Base-by-base conservation (phyloP, 2,113 vertebrate genomes). In the Galbula dea region DNA sequence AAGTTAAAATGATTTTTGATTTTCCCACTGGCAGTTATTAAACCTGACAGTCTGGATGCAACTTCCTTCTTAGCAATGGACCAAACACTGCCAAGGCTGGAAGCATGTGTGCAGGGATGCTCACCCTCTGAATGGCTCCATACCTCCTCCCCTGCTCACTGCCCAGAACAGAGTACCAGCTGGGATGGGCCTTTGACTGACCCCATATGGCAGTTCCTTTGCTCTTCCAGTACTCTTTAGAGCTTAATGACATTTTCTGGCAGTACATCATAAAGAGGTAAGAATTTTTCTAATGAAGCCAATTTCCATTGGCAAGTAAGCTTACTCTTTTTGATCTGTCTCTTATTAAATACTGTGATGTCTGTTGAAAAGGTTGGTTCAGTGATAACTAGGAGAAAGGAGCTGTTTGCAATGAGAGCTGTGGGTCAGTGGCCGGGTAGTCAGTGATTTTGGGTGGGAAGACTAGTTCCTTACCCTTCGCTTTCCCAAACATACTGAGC, bases 1-100 rank as follows among this genome's bases (percentile, higher is more conserved):
- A 94, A 89, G 45, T 39, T 80, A 77, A 91, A 91, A 51, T 66
- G 14, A 45, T 51, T 77, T 89, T 63, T 36, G 14, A 15, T 62
- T 79, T 34, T n/a, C 37, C 54, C 21, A 6, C 12, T 73, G 67
- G 36, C 59, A 79, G 29, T 79, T 80, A 57, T 85, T 83, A 88
- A 89, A 52, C 74, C n/a, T 65, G 66, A 20, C 58, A 63, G 23
- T 46, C 69, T 46, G 43, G 46, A n/a, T 68, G 36, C 45, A 72
- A 2, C 22, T 86, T 80, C 68, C 22, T 16, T 34, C 59, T 37
- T 77, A 59, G 68, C 59, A 86, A 41, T 45, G 51, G 82, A 11
- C 8, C 41, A 21, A 15, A 5, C 15, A 7, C 2, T 69, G 62
- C 26, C 5, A 2, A n/a, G 18, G 9, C 23, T 66, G 45, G 57